Evolutionary conservation across 2,113 vertebrate species (phyloP).

Genomic region (Nothobranchius kuhntae): DNA sequence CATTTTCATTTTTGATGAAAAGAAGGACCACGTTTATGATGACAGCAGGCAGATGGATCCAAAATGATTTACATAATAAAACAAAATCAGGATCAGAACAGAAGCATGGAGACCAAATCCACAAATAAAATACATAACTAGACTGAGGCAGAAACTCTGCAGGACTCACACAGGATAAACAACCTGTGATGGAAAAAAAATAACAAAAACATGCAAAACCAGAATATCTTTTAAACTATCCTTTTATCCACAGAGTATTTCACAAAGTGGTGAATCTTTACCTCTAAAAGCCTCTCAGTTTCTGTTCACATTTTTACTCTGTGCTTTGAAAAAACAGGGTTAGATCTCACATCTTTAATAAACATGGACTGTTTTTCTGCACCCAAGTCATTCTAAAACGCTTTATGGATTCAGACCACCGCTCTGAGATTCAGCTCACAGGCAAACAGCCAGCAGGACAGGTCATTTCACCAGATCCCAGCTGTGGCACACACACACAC

Average conservation of each 20-base stretch:
- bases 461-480: constrained; percentile 31
- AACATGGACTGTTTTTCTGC: constrained; percentile 2
- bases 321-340: neutral
- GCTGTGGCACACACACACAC: constrained; percentile 17
- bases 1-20: too few species aligned
- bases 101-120: too few species aligned
- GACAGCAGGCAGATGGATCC: too few species aligned
- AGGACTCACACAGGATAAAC: neutral
- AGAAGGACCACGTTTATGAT: too few species aligned
- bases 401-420: constrained; percentile 21
- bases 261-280: neutral
- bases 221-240: neutral
- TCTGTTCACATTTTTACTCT: neutral
- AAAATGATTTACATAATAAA: too few species aligned
- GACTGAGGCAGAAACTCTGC: neutral
- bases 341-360: too few species aligned
- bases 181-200: neutral
- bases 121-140: neutral
- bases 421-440: constrained; percentile 35
- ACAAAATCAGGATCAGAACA: too few species aligned
- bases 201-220: neutral
- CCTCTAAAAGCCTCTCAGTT: neutral
- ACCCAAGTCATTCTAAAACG: constrained; percentile 13
- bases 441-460: neutral
- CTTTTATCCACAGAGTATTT: neutral